Conservation (phyloP, 2,797 vertebrate genomes). For the Loriculus beryllinus region DNA sequence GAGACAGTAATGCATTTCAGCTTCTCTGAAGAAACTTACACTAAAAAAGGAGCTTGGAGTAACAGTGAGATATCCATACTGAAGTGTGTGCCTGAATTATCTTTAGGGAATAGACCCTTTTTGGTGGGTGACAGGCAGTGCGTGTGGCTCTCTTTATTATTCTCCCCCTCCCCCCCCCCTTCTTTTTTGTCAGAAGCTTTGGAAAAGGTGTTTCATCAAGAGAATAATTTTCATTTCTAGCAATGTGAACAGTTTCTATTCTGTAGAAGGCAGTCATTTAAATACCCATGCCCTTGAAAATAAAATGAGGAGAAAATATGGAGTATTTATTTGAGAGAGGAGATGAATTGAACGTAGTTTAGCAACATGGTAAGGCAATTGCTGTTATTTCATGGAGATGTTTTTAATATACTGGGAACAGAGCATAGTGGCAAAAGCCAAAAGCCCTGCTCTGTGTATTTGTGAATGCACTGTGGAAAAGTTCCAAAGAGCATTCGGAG, state of each 20-base stretch:
- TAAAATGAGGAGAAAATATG: constrained; percentile 62
- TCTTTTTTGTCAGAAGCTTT: constrained; percentile 46
- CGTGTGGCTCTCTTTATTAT: accelerated
- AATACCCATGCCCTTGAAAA: constrained; percentile 68
- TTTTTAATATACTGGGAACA: neutral
- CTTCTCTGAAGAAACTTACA: constrained; percentile 58
- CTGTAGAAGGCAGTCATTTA: constrained; percentile 65
- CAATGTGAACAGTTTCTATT: constrained; percentile 24
- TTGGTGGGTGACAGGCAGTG: constrained; percentile 4
- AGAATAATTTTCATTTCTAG: constrained; percentile 57
- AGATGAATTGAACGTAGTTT: constrained; percentile 41
- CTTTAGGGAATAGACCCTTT: constrained; percentile 42
- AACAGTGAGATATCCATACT: constrained; percentile 11
- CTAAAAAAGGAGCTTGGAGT: constrained; percentile 43
- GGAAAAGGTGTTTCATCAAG: constrained; percentile 50
- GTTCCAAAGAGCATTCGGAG: constrained; percentile 12
- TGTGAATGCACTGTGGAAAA: neutral
- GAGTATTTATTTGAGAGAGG: constrained; percentile 29
- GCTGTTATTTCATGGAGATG: neutral
- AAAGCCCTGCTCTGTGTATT: neutral
- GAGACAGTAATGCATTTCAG: constrained; percentile 52
- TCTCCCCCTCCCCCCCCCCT: accelerated
- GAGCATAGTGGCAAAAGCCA: neutral
- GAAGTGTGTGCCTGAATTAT: constrained; percentile 14
- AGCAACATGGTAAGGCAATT: constrained; percentile 11